Conservation (phyloP, 2,797 vertebrate genomes). For the Sebastes reedi region DNA sequence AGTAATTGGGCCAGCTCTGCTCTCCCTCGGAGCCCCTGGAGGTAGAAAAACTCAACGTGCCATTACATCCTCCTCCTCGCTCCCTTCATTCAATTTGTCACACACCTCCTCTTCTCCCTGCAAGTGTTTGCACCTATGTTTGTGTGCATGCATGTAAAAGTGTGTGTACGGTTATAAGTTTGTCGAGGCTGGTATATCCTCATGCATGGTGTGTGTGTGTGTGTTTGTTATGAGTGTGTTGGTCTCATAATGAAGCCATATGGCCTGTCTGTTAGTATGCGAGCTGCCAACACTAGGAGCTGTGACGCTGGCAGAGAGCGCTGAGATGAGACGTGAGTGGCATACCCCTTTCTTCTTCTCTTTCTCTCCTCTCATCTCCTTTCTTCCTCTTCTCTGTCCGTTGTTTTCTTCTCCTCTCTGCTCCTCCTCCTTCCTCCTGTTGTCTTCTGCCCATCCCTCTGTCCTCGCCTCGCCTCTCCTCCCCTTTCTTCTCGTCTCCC, state of each 20-base stretch:
- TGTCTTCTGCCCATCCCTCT: constrained; percentile 30
- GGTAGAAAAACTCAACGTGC: constrained; percentile 66
- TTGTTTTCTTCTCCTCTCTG: constrained; percentile 15
- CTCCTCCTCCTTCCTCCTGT: constrained; percentile 43
- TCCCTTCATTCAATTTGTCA: constrained; percentile 70
- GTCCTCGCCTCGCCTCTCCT: constrained; percentile 8
- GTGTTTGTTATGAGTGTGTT: constrained; percentile 32
- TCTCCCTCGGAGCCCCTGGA: constrained; percentile 61
- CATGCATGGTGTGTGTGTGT: constrained; percentile 15
- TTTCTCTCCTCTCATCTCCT: constrained; percentile 37
- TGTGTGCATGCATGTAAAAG: not conserved
- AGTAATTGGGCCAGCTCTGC: constrained; percentile 74
- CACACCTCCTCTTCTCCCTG: constrained; percentile 55
- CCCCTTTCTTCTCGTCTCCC: not conserved
- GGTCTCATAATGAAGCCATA: constrained; percentile 81
- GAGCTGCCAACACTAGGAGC: constrained; percentile 72
- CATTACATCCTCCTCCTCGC: constrained; percentile 64
- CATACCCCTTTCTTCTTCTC: constrained; percentile 65
- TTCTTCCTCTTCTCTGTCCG: constrained; percentile 9
- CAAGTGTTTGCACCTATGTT: constrained; percentile 49
- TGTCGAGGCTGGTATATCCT: constrained; percentile 7
- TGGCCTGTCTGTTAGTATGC: constrained; percentile 76
- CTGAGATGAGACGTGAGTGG: constrained; percentile 71
- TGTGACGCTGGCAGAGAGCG: constrained; percentile 70
- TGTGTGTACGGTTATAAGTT: constrained; percentile 24